These are phyloP conservation scores for Hydriomena furcata DNA, from an alignment of 2,888 invertebrate genomes.

Conservation along the genomic window DNA sequence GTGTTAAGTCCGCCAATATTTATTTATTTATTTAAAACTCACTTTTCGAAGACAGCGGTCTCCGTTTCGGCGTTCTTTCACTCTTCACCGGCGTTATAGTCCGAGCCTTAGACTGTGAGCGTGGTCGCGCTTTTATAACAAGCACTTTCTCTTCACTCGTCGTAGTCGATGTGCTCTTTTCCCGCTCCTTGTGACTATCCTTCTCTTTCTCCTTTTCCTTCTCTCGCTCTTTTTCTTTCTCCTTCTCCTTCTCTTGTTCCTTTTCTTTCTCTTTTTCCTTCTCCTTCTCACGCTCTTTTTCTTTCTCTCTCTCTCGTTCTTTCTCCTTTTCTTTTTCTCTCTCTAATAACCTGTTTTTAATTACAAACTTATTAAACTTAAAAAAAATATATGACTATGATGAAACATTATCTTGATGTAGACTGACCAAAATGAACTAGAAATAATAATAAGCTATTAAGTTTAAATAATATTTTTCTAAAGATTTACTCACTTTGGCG, in stretches of 20 bases:
- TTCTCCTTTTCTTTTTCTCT: slow-evolving; percentile 47
- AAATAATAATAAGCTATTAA: too few relatives aligned
- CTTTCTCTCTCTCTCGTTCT: slow-evolving; percentile 41
- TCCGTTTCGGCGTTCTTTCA: slow-evolving; percentile 64
- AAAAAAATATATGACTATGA: too few relatives aligned
- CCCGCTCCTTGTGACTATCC: slow-evolving; percentile 54
- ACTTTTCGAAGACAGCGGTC: slow-evolving; percentile 69
- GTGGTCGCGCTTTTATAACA: slow-evolving; percentile 60
- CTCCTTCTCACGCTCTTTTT: slow-evolving; percentile 45
- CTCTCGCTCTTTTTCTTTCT: slow-evolving; percentile 52
- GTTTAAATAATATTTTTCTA: too few relatives aligned
- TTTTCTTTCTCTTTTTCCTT: slow-evolving; percentile 45
- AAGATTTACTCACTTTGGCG: slow-evolving; percentile 62
- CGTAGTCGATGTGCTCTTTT: slow-evolving; percentile 50
- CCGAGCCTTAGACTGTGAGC: slow-evolving; percentile 71
- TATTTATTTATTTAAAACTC: slow-evolving; percentile 31
- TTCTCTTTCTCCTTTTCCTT: slow-evolving; percentile 49
- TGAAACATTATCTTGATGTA: too few relatives aligned
- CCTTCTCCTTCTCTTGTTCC: slow-evolving; percentile 48
- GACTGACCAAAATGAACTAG: too few relatives aligned
- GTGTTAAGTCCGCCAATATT: too few relatives aligned
- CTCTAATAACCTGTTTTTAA: slow-evolving; percentile 18
- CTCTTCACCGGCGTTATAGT: slow-evolving; percentile 55
- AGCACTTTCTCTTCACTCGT: slow-evolving; percentile 65
- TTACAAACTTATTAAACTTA: too few relatives aligned